These are phyloP conservation scores for Ectemnius cavifrons DNA, from an alignment of 2,888 invertebrate species.

Conservation along the genomic window DNA sequence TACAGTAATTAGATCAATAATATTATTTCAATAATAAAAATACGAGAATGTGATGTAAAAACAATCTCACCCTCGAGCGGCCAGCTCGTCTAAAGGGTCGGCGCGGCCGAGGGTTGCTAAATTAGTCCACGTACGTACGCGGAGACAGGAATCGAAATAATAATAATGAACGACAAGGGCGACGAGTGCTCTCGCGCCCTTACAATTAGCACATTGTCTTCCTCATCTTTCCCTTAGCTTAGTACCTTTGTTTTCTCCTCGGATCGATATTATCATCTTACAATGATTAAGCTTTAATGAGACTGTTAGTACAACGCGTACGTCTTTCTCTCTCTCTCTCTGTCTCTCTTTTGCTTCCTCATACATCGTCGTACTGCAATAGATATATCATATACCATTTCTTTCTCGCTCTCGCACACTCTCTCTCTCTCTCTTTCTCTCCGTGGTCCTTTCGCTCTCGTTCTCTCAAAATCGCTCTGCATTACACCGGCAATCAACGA, in stretches of 20 bases:
- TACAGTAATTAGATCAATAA: slow-evolving; percentile 31
- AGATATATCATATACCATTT: too few species aligned
- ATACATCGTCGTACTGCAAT: too few species aligned
- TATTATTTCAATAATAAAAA: slow-evolving; percentile 48
- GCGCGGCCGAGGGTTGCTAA: not conserved
- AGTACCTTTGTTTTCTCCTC: slow-evolving; percentile 50
- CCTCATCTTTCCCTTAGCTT: slow-evolving; percentile 42
- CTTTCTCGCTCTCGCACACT: too few species aligned
- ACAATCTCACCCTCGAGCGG: slow-evolving; percentile 35
- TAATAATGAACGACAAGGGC: slow-evolving; percentile 38
- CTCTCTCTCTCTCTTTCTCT: not conserved
- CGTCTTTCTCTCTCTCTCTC: not conserved
- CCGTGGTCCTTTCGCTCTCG: slow-evolving; percentile 11
- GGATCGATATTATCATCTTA: slow-evolving; percentile 40
- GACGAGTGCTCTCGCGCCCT: slow-evolving; percentile 37
- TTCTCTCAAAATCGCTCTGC: slow-evolving; percentile 11
- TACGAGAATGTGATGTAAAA: slow-evolving; percentile 59
- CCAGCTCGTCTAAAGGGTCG: not conserved
- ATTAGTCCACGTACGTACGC: slow-evolving; percentile 40
- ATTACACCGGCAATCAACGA: slow-evolving; percentile 41
- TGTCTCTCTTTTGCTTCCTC: not conserved
- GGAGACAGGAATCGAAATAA: slow-evolving; percentile 40
- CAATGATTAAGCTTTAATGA: slow-evolving; percentile 40
- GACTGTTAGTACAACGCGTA: slow-evolving; percentile 18
- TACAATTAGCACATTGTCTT: slow-evolving; percentile 18